Base-by-base conservation (phyloP, 2,888 invertebrate species). In the Muscina levida region DNA sequence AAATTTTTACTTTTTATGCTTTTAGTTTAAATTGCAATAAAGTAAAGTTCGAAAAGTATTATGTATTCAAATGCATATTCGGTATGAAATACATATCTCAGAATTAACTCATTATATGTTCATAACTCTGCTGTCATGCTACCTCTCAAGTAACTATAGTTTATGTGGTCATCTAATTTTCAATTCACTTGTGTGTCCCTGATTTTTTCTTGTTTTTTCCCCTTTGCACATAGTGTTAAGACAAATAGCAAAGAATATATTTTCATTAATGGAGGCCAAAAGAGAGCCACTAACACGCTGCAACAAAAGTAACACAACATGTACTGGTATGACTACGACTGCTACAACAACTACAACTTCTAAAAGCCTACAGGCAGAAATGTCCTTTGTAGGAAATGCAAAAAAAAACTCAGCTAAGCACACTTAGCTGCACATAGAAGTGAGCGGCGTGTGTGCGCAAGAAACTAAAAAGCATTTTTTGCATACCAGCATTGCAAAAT, bases 251-350 rank as follows among this genome's bases (percentile, higher is more conserved):
- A 46, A n/a, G 4, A n/a, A 46, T 4, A 17, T 15, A 22, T 53
- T 13, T 22, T 51, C 22, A 51, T 51, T 53, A 53, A 53, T 53
- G 53, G 53, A 22, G 22, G 53, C 53, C 22, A 53, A 53, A 53
- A 53, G n/a, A 53, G 1, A 10, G 15, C 19, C 4, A 48, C 48
- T n/a, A 24, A 53, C 53, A 53, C 10, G 5, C 8, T 22, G 4
- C 11, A 53, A 8, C 46, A 44, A n/a, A 11, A 13, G n/a, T 8
- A 13, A 44, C 44, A 37, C 4, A 37, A 37, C 44, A 44, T 44
- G n/a, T 46, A n/a, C 17, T 46, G 44, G 44, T 11, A 17, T 17
- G 4, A n/a, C 4, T 15, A 8, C 46, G 2, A 46, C n/a, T 46
- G 15, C 15, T 4, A 46, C 46, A 17, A 53, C 13, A 53, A 53